Base-by-base conservation (phyloP, 2,888 invertebrate genomes). In the Teinopalpus imperialis region DNA sequence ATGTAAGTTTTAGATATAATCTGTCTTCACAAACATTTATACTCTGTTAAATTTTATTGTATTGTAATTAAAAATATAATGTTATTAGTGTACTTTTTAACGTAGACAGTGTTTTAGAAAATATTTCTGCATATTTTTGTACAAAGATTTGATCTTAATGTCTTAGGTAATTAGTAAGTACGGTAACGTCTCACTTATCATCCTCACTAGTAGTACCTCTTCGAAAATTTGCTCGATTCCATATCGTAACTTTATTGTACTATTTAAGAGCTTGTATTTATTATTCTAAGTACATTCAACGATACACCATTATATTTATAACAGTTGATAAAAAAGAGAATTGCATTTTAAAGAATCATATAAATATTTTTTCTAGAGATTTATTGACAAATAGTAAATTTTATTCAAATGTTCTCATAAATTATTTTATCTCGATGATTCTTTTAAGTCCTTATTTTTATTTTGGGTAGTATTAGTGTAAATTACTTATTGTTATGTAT, bases 71-170 rank as follows among this genome's bases (percentile, higher is more conserved):
- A 48, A 52, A 54, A 48, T 55, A 53, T 52, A 48, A 48, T 48
- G 44, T 51, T 54, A 57, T 54, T 57, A 62, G 57, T 52, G 50
- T 58, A 43, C 14, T 27, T 12, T 12, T 12, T 20, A 51, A 54
- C 31, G 61, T 69, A 68, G 64, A 61, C 49, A 53, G 68, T 73
- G 67, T 67, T 67, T 62, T 72, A 69, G 64, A 63, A 64, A 71
- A 66, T 73, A 67, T 64, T 67, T 74, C 66, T 62, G 70, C 76
- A 75, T 81, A 81, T 81, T 81, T 81, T 81, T 81, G 81, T 80
- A 80, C 71, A 77, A 75, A 74, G 59, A 53, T 62, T 63, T 64
- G 64, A 66, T 69, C 69, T 58, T 69, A 61, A 61, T 57, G 55
- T 59, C 64, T 56, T 68, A 62, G 59, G 37, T 59, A 64, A 56